phyloP scores from a whole-genome alignment of 2,113 vertebrate genomes.

The Passer domesticus region DNA sequence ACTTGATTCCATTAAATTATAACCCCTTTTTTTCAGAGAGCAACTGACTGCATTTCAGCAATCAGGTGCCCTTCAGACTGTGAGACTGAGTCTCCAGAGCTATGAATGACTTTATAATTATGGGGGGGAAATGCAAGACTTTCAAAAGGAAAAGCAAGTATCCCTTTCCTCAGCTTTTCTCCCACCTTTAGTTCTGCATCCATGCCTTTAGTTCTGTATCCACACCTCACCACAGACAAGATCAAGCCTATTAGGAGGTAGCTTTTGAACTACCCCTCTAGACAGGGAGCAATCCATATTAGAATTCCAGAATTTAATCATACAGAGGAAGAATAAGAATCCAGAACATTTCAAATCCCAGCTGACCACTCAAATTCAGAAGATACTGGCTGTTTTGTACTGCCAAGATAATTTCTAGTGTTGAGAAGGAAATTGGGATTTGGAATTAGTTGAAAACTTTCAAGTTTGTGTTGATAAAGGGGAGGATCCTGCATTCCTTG shows the following conservation, averaged over 20 bases:
- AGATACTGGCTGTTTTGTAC: neutral
- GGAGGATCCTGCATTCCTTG: neutral
- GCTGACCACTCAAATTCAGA: neutral
- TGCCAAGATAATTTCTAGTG: neutral
- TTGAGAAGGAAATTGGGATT: neutral
- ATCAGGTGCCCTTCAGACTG: neutral
- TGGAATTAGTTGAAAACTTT: neutral
- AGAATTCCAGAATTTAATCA: neutral
- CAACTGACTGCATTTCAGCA: neutral
- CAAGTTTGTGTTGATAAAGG: neutral
- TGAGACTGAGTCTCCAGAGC: neutral
- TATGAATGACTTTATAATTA: neutral
- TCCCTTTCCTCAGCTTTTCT: neutral
- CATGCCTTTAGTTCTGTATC: neutral
- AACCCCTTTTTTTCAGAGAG: neutral
- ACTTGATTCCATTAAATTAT: neutral
- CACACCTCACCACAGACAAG: neutral
- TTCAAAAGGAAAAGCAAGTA: neutral
- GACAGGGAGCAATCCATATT: neutral
- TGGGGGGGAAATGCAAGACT: neutral
- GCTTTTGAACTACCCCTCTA: neutral
- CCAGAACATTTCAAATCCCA: neutral
- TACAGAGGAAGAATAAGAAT: neutral
- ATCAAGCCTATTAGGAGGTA: neutral
- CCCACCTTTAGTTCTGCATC: neutral